These are phyloP conservation scores for Epicauta chinensis DNA, from an alignment of 1,140 invertebrate genomes.

Conservation along the genomic window DNA sequence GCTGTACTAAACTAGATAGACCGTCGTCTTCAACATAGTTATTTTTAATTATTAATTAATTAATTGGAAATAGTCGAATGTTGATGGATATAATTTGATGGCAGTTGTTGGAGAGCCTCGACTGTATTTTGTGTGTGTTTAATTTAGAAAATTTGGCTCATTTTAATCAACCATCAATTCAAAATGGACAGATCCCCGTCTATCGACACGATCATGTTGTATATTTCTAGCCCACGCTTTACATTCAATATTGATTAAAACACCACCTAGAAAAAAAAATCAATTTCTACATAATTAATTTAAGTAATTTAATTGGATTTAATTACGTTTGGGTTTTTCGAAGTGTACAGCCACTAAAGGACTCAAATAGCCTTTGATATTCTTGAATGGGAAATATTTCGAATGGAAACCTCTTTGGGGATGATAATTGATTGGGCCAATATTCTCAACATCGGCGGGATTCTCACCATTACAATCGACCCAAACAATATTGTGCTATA, in stretches of 20 bases:
- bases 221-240: constrained; percentile 96
- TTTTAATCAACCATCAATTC: constrained; percentile 89
- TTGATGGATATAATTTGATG: constrained; percentile 20
- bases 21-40: constrained; percentile 23
- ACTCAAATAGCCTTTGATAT: constrained; percentile 75
- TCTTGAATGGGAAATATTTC: constrained; percentile 75
- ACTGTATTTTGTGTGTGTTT: constrained; percentile 1
- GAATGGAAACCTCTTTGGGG: constrained; percentile 70
- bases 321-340: constrained; percentile 72
- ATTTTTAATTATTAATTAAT: not conserved
- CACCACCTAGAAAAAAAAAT: constrained; percentile 57
- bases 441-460: constrained; percentile 83
- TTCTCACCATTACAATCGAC: constrained; percentile 86
- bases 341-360: constrained; percentile 86
- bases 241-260: constrained; percentile 93
- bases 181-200: constrained; percentile 90
- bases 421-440: constrained; percentile 75
- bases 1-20: constrained; percentile 34
- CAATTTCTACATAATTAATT: not conserved
- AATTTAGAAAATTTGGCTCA: not conserved
- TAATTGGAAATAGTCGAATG: not conserved
- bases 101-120: constrained; percentile 32
- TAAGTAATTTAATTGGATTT: not conserved
- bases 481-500: constrained; percentile 69
- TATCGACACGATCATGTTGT: constrained; percentile 74